phyloP scores from a whole-genome alignment of 2,888 invertebrate species.

The Agrotis clavis region DNA sequence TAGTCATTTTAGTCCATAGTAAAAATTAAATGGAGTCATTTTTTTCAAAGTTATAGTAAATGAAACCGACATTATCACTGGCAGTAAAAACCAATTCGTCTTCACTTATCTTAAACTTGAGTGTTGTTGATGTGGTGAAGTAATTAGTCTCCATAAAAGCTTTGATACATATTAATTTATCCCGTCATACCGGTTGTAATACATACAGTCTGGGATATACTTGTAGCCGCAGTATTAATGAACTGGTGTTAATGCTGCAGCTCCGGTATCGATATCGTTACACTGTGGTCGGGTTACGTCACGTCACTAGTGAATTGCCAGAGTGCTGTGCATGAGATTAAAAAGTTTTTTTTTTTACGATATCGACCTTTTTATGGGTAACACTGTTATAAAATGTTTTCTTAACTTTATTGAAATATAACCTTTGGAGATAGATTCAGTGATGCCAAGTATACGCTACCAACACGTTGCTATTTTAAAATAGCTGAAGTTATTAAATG shows the following conservation, averaged over 20 bases:
- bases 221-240: conserved; percentile 44
- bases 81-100: conserved; percentile 47
- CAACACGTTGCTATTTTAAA: conserved; percentile 5
- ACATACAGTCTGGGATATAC: conserved; percentile 45
- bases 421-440: neutral
- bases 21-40: neutral
- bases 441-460: conserved; percentile 1
- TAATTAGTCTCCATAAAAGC: conserved; percentile 80
- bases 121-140: conserved; percentile 71
- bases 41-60: conserved; percentile 24
- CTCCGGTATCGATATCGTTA: conserved; percentile 53
- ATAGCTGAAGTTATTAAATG: conserved; percentile 31
- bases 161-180: conserved; percentile 81
- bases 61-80: conserved; percentile 37
- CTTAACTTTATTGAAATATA: too few relatives aligned
- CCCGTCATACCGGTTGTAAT: conserved; percentile 61
- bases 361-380: neutral
- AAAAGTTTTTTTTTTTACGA: neutral
- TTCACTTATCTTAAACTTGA: conserved; percentile 60
- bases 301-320: conserved; percentile 27
- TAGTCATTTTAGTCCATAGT: neutral
- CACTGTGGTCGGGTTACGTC: conserved; percentile 45
- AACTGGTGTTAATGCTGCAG: conserved; percentile 24
- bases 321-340: conserved; percentile 26
- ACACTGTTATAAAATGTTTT: neutral